These are phyloP conservation scores for Danaus melanippus DNA, from an alignment of 1,140 invertebrate species.

Conservation along the genomic window DNA sequence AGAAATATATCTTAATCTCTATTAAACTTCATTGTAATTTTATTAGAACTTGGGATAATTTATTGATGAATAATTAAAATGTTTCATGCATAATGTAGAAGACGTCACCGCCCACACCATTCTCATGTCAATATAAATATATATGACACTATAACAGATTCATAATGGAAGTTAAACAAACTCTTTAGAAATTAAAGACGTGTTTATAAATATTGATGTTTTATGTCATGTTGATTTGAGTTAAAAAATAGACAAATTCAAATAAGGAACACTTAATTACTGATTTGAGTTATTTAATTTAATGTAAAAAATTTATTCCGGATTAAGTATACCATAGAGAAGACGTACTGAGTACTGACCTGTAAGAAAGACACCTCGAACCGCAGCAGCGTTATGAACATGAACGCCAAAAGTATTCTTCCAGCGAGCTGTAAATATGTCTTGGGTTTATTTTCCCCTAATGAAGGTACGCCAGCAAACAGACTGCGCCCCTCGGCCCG, in stretches of 20 bases:
- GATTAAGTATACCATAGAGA: background rate
- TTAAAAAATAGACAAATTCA: too few species aligned
- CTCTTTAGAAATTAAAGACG: too few species aligned
- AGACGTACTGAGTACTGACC: conserved; percentile 65
- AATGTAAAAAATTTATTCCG: too few species aligned
- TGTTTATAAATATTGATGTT: too few species aligned
- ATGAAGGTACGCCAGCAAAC: conserved; percentile 97
- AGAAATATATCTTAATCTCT: background rate
- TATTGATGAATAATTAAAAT: conserved; percentile 3
- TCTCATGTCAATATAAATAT: too few species aligned
- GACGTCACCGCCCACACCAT: background rate
- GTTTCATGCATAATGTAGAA: background rate
- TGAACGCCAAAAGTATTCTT: conserved; percentile 95
- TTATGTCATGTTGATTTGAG: too few species aligned
- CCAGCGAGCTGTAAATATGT: conserved; percentile 97
- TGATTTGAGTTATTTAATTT: too few species aligned
- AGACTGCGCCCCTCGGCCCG: conserved; percentile 92
- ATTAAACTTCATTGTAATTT: too few species aligned
- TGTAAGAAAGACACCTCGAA: conserved; percentile 94
- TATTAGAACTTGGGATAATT: background rate
- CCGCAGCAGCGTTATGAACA: conserved; percentile 97
- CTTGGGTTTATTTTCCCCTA: conserved; percentile 98
- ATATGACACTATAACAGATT: too few species aligned
- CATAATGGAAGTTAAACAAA: too few species aligned
- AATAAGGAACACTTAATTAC: too few species aligned